These are phyloP conservation scores for Tetramorium alpestre DNA, from an alignment of 1,140 invertebrate genomes.

Conservation along the genomic window DNA sequence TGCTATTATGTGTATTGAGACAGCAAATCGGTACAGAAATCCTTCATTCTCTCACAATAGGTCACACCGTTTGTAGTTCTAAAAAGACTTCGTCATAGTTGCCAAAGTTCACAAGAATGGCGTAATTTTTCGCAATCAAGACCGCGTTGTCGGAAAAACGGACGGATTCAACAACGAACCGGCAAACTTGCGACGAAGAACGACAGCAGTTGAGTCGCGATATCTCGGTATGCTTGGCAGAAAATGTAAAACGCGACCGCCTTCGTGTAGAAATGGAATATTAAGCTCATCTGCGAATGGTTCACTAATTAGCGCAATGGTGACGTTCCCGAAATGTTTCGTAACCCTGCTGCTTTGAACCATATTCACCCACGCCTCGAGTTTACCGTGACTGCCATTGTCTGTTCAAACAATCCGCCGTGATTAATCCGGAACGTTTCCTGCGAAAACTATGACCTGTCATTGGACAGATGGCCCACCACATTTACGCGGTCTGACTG, in stretches of 20 bases:
- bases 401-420: conserved; percentile 70
- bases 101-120: conserved; percentile 38
- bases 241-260: conserved; percentile 26
- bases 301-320: conserved; percentile 65
- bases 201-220: not conserved
- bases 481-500: not conserved
- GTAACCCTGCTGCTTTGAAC: conserved; percentile 26
- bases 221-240: not conserved
- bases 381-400: conserved; percentile 71
- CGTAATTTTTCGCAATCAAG: conserved; percentile 52
- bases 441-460: conserved; percentile 66
- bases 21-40: not conserved
- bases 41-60: not conserved
- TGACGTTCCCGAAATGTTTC: conserved; percentile 61
- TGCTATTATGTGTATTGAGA: not conserved
- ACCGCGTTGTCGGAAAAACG: conserved; percentile 16
- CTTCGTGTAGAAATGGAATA: conserved; percentile 44
- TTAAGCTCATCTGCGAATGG: conserved; percentile 49
- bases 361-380: conserved; percentile 60
- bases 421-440: conserved; percentile 73
- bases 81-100: conserved; percentile 9
- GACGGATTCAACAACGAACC: not conserved
- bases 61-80: not conserved
- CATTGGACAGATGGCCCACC: conserved; percentile 35
- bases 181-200: not conserved